Evolutionary conservation across 2,113 vertebrate species (phyloP), one percentile per base, ranked within the genome.

Genomic region (Podocnemis expansa): DNA sequence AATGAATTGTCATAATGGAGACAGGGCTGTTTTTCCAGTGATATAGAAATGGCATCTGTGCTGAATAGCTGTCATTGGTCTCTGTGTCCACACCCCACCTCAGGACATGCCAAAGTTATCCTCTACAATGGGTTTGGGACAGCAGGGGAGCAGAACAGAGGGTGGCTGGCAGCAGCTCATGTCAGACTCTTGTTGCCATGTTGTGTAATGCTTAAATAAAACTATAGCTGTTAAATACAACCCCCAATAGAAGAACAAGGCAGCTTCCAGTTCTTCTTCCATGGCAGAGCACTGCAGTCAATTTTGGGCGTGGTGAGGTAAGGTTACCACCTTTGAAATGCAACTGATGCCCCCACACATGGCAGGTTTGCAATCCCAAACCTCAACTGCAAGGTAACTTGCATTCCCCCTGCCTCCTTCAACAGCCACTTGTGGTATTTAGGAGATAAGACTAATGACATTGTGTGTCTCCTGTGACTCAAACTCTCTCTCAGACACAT

Each of bases 281-380:
- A 0, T 24, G 52, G 1, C n/a, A 49, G 45, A 84, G 6, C 45
- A 24, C 9, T 0, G 1, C 67, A 27, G 21, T 93, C n/a, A 38
- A 43, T 16, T 92, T 75, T 21, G 51, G 13, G 51, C 51, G 4
- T 16, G 16, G 51, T 3, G 51, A 52, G 51, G 51, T 52, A 52
- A 16, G 51, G 51, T 52, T 51, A 11, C 51, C 10, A 51, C 51
- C 27, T 86, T 6, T 19, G 56, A 56, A 49, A 89, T 75, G 19
- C 56, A 51, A n/a, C 51, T 14, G 3, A 16, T 16, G 3, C 14
- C 14, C 51, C 13, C 51, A 13, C 51, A 16, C 51, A 17, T 17
- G 13, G 51, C 14, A 52, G 17, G 51, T 47, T 10, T 47, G 47
- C 51, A 52, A 4, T 4, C 51, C 14, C 16, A 13, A 52, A 52